A percentile compares a stretch with the other conserved stretches of the same genome.
Conservation (phyloP, 2,113 vertebrate genomes). For the Brachyistius frenatus region DNA sequence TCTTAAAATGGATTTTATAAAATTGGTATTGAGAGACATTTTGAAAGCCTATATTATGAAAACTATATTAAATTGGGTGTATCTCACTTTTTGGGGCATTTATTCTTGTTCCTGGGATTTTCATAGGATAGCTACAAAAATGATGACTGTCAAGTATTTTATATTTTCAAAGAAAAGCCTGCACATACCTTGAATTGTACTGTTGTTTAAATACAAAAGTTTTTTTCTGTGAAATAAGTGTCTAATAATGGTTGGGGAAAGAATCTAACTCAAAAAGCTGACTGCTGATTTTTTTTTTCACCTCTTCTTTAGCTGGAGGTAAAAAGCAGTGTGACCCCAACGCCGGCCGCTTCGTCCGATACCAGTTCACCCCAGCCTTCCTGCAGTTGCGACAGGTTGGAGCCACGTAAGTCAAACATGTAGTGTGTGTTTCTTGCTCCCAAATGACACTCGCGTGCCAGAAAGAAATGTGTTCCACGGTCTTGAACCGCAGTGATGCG, state of each 20-base stretch:
- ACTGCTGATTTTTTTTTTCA: not conserved
- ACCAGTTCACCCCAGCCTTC: conserved; percentile 98
- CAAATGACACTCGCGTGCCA: too few species aligned
- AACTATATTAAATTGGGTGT: not conserved
- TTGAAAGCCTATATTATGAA: not conserved
- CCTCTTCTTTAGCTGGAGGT: conserved; percentile 80
- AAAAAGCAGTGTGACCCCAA: conserved; percentile 93
- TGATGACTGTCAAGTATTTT: too few species aligned
- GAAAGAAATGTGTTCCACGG: too few species aligned
- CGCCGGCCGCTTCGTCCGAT: conserved; percentile 95
- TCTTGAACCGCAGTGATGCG: conserved; percentile 2
- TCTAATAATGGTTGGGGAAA: too few species aligned
- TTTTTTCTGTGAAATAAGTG: too few species aligned
- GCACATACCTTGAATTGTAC: too few species aligned
- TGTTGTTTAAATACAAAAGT: too few species aligned
- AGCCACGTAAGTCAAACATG: conserved; percentile 92
- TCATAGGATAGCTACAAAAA: too few species aligned
- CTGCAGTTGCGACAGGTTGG: conserved; percentile 95
- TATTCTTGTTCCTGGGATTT: too few species aligned
- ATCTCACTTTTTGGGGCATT: not conserved
- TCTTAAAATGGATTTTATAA: too few species aligned
- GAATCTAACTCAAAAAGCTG: too few species aligned
- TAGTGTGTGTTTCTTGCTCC: not conserved
- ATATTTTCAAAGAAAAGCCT: too few species aligned
- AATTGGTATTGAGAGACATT: not conserved